Percentiles rank a stretch among this genome's conserved stretches.
phyloP scores from a whole-genome alignment of 2,113 vertebrate species.

The Macrotis lagotis region DNA sequence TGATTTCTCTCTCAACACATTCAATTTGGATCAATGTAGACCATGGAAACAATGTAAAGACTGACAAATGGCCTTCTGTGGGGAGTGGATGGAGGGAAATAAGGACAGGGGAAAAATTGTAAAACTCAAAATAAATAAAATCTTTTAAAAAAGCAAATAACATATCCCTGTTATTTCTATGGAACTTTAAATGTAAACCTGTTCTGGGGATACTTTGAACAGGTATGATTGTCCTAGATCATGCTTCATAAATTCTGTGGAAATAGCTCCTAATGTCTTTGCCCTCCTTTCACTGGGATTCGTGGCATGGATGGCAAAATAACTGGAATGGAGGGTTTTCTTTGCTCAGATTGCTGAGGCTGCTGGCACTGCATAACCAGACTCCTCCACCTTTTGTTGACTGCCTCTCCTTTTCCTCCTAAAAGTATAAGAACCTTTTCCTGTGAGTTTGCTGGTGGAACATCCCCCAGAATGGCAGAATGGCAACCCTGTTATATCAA shows the following conservation, averaged over 20 bases:
- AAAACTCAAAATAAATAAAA: too few species aligned
- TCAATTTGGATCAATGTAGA: too few species aligned
- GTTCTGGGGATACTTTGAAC: neutral
- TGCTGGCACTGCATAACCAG: neutral
- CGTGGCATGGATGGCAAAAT: neutral
- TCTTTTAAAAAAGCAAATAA: too few species aligned
- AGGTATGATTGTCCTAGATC: neutral
- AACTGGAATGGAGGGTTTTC: neutral
- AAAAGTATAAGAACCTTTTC: neutral
- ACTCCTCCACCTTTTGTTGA: neutral
- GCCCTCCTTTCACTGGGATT: neutral
- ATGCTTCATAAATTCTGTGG: neutral
- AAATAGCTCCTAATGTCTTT: neutral
- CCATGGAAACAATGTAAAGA: too few species aligned
- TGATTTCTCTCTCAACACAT: too few species aligned
- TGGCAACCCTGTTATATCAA: neutral
- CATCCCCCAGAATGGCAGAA: too few species aligned
- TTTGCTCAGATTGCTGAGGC: neutral
- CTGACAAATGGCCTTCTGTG: too few species aligned
- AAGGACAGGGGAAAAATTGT: too few species aligned
- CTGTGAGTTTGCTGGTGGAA: too few species aligned
- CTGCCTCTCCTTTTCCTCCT: neutral
- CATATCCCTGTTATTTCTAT: neutral
- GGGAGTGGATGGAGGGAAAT: too few species aligned
- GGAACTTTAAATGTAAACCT: neutral